Percentiles rank a stretch among this genome's conserved stretches.
These are phyloP conservation scores for Neocrepidodera transversa DNA, from an alignment of 2,888 invertebrate species.

Conservation along the genomic window DNA sequence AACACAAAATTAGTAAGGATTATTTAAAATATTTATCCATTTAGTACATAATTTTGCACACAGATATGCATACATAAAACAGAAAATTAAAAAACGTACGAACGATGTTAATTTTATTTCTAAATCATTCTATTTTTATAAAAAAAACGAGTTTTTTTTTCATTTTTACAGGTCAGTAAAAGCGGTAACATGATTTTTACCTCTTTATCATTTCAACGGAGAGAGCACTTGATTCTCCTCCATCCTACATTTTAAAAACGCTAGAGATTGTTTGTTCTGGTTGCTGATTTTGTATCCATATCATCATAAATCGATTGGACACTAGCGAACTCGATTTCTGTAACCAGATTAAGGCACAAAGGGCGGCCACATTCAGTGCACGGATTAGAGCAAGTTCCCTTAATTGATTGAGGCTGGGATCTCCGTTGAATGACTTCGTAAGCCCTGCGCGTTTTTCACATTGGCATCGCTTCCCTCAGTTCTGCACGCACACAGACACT, in stretches of 20 bases:
- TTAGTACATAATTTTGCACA: too few relatives aligned
- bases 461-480: not conserved
- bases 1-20: too few relatives aligned
- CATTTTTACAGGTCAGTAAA: too few relatives aligned
- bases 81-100: too few relatives aligned
- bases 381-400: conserved; percentile 40
- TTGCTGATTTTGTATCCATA: conserved; percentile 32
- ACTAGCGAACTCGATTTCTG: conserved; percentile 50
- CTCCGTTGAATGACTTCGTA: conserved; percentile 26
- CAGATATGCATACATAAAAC: too few relatives aligned
- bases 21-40: too few relatives aligned
- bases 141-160: too few relatives aligned
- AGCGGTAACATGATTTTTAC: conserved; percentile 14
- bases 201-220: conserved; percentile 5
- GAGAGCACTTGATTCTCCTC: conserved; percentile 19
- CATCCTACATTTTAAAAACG: conserved; percentile 1
- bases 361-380: conserved; percentile 42
- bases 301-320: conserved; percentile 42
- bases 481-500: conserved; percentile 13
- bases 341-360: conserved; percentile 56
- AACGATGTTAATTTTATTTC: too few relatives aligned
- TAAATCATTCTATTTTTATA: too few relatives aligned
- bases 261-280: conserved; percentile 25
- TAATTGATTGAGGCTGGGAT: conserved; percentile 41
- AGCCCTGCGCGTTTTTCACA: conserved; percentile 26